A percentile compares a stretch with the other conserved stretches of the same genome.
phyloP scores from a whole-genome alignment of 2,888 invertebrate species.

The Harmothoe impar region DNA sequence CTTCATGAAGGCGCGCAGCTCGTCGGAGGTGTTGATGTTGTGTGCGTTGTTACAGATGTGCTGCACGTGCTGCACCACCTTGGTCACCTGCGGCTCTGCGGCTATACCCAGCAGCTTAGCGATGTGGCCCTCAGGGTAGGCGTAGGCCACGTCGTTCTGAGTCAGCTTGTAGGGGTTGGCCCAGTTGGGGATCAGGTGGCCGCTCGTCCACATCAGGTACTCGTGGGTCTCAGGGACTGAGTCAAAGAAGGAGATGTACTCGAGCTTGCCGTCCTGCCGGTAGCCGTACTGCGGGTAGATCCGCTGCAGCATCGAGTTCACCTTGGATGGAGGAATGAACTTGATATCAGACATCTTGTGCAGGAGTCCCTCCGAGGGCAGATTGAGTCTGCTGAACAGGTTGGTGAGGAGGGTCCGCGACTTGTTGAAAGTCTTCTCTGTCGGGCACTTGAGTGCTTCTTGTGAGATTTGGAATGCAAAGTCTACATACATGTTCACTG shows the following conservation, averaged over 20 bases:
- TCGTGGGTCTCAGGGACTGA: slow-evolving; percentile 71
- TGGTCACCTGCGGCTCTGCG: slow-evolving; percentile 68
- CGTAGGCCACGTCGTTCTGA: slow-evolving; percentile 65
- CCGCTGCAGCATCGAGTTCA: slow-evolving; percentile 66
- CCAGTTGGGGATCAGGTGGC: slow-evolving; percentile 72
- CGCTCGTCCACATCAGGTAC: slow-evolving; percentile 70
- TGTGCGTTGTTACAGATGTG: slow-evolving; percentile 43
- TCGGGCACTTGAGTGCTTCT: slow-evolving; percentile 65
- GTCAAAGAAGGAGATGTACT: slow-evolving; percentile 71
- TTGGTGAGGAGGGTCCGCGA: slow-evolving; percentile 70
- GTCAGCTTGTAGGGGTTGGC: slow-evolving; percentile 71
- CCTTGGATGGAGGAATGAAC: slow-evolving; percentile 71
- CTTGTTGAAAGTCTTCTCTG: slow-evolving; percentile 69
- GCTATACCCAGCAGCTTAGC: slow-evolving; percentile 67
- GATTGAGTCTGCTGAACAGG: slow-evolving; percentile 69
- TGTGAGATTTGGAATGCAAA: slow-evolving; percentile 70
- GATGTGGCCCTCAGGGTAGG: slow-evolving; percentile 49
- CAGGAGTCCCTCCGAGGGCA: slow-evolving; percentile 66
- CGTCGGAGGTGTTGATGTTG: slow-evolving; percentile 61
- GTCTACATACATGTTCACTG: slow-evolving; percentile 67
- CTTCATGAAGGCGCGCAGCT: slow-evolving; percentile 70
- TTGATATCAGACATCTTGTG: slow-evolving; percentile 68
- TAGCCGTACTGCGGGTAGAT: slow-evolving; percentile 68
- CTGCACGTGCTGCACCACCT: slow-evolving; percentile 47
- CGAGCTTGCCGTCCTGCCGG: slow-evolving; percentile 1